A percentile compares a stretch with the other conserved stretches of the same genome.
phyloP scores from a whole-genome alignment of 2,113 vertebrate genomes.

The Arvicanthis niloticus region DNA sequence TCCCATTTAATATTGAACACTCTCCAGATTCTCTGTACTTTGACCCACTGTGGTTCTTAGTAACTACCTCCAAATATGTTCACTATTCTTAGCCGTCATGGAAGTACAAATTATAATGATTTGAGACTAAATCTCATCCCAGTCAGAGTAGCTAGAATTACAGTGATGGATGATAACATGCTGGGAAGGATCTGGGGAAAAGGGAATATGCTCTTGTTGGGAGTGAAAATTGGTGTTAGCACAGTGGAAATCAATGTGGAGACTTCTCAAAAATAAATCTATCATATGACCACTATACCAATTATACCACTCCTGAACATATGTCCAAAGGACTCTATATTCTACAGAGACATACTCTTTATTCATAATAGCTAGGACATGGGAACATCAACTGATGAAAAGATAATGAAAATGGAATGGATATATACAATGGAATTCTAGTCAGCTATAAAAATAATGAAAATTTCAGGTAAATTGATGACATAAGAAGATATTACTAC shows the following conservation, averaged over 20 bases:
- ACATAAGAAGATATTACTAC: not conserved
- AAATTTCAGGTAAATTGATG: not conserved
- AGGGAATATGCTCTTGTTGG: not conserved
- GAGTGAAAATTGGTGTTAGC: not conserved
- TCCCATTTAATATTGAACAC: not conserved
- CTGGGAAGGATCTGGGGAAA: not conserved
- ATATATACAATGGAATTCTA: not conserved
- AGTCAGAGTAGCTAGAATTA: not conserved
- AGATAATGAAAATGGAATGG: not conserved
- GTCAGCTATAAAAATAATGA: not conserved
- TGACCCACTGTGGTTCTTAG: not conserved
- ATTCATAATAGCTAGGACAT: not conserved
- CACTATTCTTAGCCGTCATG: not conserved
- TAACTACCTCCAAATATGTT: not conserved
- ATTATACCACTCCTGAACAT: not conserved
- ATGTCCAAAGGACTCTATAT: not conserved
- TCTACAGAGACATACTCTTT: not conserved
- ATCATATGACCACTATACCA: not conserved
- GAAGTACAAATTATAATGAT: not conserved
- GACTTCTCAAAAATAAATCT: not conserved
- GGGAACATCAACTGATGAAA: not conserved
- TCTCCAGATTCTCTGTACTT: not conserved
- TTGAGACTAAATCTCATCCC: not conserved
- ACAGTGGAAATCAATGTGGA: not conserved
- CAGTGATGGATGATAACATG: not conserved